Base-by-base conservation (phyloP, 2,888 invertebrate species). In the Tethea ocularis region DNA sequence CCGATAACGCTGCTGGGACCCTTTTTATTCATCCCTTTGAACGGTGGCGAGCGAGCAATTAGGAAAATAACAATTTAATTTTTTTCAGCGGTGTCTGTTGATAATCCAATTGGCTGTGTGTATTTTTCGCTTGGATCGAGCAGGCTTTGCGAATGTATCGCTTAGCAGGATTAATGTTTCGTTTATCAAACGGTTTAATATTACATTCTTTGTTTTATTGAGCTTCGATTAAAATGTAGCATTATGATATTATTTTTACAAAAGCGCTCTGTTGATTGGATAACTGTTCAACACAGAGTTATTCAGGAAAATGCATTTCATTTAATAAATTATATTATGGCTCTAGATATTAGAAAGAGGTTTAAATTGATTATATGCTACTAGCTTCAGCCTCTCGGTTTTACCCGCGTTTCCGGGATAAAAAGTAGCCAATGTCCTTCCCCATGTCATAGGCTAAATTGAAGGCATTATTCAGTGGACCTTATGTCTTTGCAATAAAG, bases 51-150 rank as follows among this genome's bases (percentile, higher is more conserved):
- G 65, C 59, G 64, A 80, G 81, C 86, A 86, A 89, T 88, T 87
- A 88, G 77, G 72, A 69, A 77, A 83, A 86, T 83, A 87, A 84
- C 83, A 82, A 78, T 84, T 86, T 82, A 77, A 80, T 78, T 78
- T 80, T n/a, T 59, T 68, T 71, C 66, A 64, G 52, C 63, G 63
- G 67, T 71, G 70, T 72, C 74, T 68, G 68, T 56, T 52, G 65
- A 68, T 78, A 80, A 81, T 79, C 75, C 64, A 62, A 63, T 66
- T 68, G 46, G 46, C 46, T 20, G 20, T 63, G 68, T 63, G 69
- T 68, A 62, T 67, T 74, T 73, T 73, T 70, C 74, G 73, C 67
- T 64, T 61, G 67, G 69, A 65, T 68, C 58, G 63, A 61, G 56
- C 68, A 66, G 67, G 78, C 64, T 78, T 75, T 64, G 67, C 66